Evolutionary conservation across 2,888 invertebrate genomes (phyloP), one percentile per base, ranked within the genome.

Genomic region (Rhingia rostrata): DNA sequence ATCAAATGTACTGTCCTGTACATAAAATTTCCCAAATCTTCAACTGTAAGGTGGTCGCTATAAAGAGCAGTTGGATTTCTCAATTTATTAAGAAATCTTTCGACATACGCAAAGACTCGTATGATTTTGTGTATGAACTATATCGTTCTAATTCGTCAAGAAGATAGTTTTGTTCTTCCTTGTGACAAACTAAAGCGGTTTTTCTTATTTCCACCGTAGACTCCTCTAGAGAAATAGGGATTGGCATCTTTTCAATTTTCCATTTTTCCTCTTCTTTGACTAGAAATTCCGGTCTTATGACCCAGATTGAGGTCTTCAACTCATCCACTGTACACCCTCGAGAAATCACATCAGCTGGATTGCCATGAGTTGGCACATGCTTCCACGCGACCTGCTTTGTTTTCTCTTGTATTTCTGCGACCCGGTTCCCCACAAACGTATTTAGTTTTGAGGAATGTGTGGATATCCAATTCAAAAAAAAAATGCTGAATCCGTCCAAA

Each of bases 401-500:
- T 0, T 32, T 30, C 30, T 81, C 67, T 47, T 86, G 84, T 4
- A 82, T n/a, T n/a, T n/a, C n/a, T n/a, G n/a, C n/a, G 85, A n/a
- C n/a, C n/a, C n/a, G n/a, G n/a, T n/a, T n/a, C n/a, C n/a, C n/a
- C n/a, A n/a, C 86, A 41, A 87, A 84, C 33, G 79, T 73, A 5
- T 64, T 63, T n/a, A 79, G 39, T 30, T 75, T 83, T 6, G 85
- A 85, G 5, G 79, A 70, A 67, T 86, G 79, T 83, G 78, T 7
- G n/a, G n/a, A n/a, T n/a, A n/a, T n/a, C n/a, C n/a, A n/a, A n/a
- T n/a, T n/a, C n/a, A n/a, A n/a, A 86, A 41, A 7, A 85, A 60
- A 14, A 86, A 82, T 43, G 61, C 45, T 12, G 83, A 85, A 37
- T 86, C 80, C 3, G 69, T 78, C 77, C 83, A 86, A n/a, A 86